phyloP scores from a whole-genome alignment of 2,888 invertebrate species.

The Apotomis capreana region DNA sequence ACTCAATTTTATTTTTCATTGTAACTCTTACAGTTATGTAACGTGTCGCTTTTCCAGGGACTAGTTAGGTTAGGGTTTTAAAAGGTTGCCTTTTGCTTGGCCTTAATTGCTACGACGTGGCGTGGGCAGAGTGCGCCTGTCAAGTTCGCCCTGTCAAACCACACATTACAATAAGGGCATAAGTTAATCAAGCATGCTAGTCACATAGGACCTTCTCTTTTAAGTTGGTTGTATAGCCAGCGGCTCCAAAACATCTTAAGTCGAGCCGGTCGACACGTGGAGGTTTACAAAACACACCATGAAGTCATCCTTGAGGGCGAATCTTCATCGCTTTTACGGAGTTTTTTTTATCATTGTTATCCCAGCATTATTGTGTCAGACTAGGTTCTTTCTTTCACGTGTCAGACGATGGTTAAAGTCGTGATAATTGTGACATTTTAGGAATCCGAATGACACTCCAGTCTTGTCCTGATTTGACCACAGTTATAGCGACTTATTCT shows the following conservation, averaged over 20 bases:
- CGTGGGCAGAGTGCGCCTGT: conserved; percentile 3
- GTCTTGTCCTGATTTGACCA: too few species aligned
- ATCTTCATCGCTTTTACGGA: too few species aligned
- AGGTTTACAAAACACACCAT: conserved; percentile 10
- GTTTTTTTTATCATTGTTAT: too few species aligned
- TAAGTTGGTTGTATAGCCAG: not conserved
- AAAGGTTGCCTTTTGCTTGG: conserved; percentile 6
- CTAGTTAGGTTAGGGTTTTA: conserved; percentile 2
- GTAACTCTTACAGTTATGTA: not conserved
- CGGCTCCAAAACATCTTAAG: not conserved
- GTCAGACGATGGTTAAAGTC: too few species aligned
- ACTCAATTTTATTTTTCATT: not conserved
- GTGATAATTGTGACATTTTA: too few species aligned
- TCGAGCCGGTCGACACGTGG: conserved; percentile 13
- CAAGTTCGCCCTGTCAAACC: not conserved
- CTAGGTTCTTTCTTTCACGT: too few species aligned
- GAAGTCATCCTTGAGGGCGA: conserved; percentile 2
- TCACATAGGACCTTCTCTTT: not conserved
- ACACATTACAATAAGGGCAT: not conserved
- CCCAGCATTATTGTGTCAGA: too few species aligned
- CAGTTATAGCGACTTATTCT: too few species aligned
- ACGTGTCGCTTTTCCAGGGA: not conserved
- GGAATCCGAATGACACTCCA: too few species aligned
- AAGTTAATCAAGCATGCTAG: not conserved
- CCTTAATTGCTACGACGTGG: conserved; percentile 14